phyloP scores from a whole-genome alignment of 2,113 vertebrate species.

The Terrapene triunguis region DNA sequence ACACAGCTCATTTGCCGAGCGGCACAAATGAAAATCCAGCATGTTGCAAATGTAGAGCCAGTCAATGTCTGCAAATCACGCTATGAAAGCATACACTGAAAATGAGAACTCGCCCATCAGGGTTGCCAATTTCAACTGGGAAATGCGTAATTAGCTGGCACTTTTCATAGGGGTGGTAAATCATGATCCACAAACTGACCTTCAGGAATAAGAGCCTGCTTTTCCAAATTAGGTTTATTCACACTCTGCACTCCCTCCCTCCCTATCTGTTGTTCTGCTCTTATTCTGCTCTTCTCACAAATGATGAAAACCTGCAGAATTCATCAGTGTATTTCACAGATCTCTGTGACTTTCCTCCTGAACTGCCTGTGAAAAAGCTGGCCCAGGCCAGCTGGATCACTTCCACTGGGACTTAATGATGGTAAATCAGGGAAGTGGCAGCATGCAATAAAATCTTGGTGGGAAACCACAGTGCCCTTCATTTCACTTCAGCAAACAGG shows the following conservation, averaged over 20 bases:
- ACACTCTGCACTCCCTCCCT: slow-evolving; percentile 38
- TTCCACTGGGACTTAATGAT: slow-evolving; percentile 67
- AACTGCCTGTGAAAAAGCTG: slow-evolving; percentile 66
- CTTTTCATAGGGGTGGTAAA: slow-evolving; percentile 69
- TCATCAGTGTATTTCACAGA: slow-evolving; percentile 67
- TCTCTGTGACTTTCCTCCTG: slow-evolving; percentile 69
- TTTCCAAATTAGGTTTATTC: slow-evolving; percentile 72
- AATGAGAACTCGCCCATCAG: slow-evolving; percentile 51
- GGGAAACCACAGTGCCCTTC: slow-evolving; percentile 56
- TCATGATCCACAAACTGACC: slow-evolving; percentile 68
- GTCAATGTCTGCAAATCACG: slow-evolving; percentile 53
- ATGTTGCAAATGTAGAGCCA: slow-evolving; percentile 17
- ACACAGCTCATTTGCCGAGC: background rate
- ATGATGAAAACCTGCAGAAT: slow-evolving; percentile 66
- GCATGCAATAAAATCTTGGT: slow-evolving; percentile 42
- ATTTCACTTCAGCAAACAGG: slow-evolving; percentile 5
- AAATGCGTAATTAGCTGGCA: slow-evolving; percentile 55
- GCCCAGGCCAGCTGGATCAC: slow-evolving; percentile 14
- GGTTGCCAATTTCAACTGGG: slow-evolving; percentile 59
- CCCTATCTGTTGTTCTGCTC: slow-evolving; percentile 29
- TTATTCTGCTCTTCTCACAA: slow-evolving; percentile 22
- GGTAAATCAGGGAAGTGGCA: slow-evolving; percentile 69
- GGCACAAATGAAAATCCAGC: background rate
- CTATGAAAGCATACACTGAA: background rate
- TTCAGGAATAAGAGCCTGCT: slow-evolving; percentile 77